These are phyloP conservation scores for Falco peregrinus DNA, from an alignment of 2,797 vertebrate genomes.

Conservation along the genomic window DNA sequence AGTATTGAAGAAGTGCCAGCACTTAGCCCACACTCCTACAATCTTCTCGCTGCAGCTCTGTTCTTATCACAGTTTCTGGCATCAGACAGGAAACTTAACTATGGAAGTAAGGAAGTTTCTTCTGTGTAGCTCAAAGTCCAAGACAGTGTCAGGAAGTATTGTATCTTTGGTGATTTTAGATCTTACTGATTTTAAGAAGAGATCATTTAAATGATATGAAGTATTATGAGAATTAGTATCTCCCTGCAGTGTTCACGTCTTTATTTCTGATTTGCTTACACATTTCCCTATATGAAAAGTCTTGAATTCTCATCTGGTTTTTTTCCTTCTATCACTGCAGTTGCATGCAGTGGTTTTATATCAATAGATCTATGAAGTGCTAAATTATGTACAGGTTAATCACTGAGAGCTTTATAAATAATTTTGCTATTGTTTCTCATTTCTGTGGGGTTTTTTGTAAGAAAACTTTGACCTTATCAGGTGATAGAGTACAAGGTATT, in stretches of 20 bases:
- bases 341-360: slow-evolving; percentile 3
- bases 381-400: background rate
- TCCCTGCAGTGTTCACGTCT: background rate
- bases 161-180: slow-evolving; percentile 58
- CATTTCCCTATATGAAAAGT: background rate
- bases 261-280: background rate
- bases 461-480: background rate
- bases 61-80: slow-evolving; percentile 76
- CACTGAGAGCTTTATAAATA: background rate
- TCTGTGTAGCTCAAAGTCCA: slow-evolving; percentile 65
- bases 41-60: slow-evolving; percentile 77
- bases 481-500: background rate
- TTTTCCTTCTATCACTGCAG: background rate
- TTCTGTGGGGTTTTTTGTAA: background rate
- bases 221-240: background rate
- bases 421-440: slow-evolving; percentile 24
- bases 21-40: slow-evolving; percentile 67
- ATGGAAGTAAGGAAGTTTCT: slow-evolving; percentile 79
- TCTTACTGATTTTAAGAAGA: slow-evolving; percentile 51
- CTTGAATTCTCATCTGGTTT: background rate
- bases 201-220: slow-evolving; percentile 16
- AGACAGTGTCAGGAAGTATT: slow-evolving; percentile 69
- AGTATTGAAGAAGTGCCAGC: slow-evolving; percentile 74
- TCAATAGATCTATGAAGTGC: background rate
- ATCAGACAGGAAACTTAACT: slow-evolving; percentile 77